Percentiles rank a stretch among this genome's conserved stretches.
Conservation (phyloP, 2,888 invertebrate genomes). For the Drosophila nr. perissopoda region DNA sequence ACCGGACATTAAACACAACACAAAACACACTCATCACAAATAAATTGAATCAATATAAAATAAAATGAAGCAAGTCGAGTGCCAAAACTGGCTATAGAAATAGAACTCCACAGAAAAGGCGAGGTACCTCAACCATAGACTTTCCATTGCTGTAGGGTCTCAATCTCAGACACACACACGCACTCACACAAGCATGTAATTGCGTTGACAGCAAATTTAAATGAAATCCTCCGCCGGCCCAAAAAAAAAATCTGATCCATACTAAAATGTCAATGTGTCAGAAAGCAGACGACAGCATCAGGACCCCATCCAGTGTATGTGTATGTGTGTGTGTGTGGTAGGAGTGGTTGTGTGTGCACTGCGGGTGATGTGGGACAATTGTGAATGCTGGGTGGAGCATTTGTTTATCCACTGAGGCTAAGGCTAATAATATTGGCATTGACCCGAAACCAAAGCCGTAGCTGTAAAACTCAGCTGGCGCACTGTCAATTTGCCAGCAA, state of each 20-base stretch:
- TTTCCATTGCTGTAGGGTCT: constrained; percentile 15
- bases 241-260: constrained; percentile 15
- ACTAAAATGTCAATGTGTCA: constrained; percentile 72
- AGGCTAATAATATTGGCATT: constrained; percentile 76
- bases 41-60: constrained; percentile 70
- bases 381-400: constrained; percentile 7
- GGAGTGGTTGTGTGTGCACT: constrained; percentile 2
- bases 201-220: constrained; percentile 81
- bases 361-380: constrained; percentile 8
- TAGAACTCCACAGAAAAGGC: background rate
- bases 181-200: constrained; percentile 61
- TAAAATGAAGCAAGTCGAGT: constrained; percentile 41
- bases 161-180: constrained; percentile 5
- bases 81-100: constrained; percentile 21
- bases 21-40: constrained; percentile 45
- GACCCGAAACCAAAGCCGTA: constrained; percentile 60
- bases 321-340: constrained; percentile 2
- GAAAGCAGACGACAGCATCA: constrained; percentile 63
- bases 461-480: constrained; percentile 76
- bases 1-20: constrained; percentile 50
- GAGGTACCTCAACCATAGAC: constrained; percentile 19
- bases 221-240: constrained; percentile 63
- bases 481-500: constrained; percentile 70
- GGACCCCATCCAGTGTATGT: constrained; percentile 10
- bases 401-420: constrained; percentile 32